A percentile compares a stretch with the other conserved stretches of the same genome.
Conservation (phyloP, 2,113 vertebrate genomes). For the Tetrao urogallus region DNA sequence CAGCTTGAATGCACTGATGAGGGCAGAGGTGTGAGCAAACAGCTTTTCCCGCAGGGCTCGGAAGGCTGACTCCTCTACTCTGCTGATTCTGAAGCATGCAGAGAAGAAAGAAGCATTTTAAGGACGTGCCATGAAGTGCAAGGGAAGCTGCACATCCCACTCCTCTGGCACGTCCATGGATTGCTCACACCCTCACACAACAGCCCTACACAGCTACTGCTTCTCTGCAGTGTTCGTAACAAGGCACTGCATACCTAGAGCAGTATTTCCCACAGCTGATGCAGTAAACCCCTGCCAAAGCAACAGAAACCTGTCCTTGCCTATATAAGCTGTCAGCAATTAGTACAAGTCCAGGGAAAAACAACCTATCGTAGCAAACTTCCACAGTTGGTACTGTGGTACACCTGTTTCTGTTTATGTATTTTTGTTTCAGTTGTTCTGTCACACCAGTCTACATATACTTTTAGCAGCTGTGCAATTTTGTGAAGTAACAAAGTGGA, state of each 20-base stretch:
- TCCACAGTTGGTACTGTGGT: background rate
- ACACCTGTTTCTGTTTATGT: background rate
- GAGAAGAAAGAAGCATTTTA: background rate
- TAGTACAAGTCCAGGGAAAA: background rate
- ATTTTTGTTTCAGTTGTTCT: background rate
- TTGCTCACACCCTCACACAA: background rate
- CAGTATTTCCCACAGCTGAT: background rate
- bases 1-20: conserved; percentile 73
- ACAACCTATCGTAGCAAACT: background rate
- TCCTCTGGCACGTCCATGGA: background rate
- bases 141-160: background rate
- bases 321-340: background rate
- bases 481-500: background rate
- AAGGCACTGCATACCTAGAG: background rate
- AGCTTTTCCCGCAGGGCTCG: conserved; percentile 76
- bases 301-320: background rate
- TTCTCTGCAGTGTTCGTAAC: fast-evolving
- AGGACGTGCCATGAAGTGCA: background rate
- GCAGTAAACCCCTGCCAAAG: background rate
- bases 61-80: conserved; percentile 82
- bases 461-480: background rate
- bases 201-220: background rate
- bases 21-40: conserved; percentile 80
- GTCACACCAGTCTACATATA: background rate
- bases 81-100: conserved; percentile 73